Evolutionary conservation across 2,113 vertebrate species (phyloP).

Genomic region (Megalops atlanticus): DNA sequence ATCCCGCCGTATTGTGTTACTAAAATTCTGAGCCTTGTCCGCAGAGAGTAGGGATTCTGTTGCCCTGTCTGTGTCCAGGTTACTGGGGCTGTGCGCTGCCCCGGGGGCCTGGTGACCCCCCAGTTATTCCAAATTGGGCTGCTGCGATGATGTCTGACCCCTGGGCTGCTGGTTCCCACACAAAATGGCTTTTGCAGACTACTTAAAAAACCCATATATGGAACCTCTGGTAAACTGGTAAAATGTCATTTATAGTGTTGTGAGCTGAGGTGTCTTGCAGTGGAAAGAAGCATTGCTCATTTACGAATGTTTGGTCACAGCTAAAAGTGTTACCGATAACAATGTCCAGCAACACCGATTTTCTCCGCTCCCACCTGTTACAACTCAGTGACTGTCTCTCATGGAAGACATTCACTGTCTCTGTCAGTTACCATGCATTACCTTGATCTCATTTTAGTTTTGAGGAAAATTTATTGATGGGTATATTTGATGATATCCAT

Average conservation of each 20-base stretch:
- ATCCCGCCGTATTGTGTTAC: background rate
- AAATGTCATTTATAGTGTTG: background rate
- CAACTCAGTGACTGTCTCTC: background rate
- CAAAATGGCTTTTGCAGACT: background rate
- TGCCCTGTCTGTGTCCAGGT: slow-evolving; percentile 1
- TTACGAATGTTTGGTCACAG: background rate
- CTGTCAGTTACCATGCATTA: background rate
- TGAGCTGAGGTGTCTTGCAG: background rate
- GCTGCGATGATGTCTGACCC: slow-evolving; percentile 30
- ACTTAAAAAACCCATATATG: background rate
- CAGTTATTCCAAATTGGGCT: slow-evolving; percentile 22
- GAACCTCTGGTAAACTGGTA: background rate
- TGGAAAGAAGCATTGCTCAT: background rate
- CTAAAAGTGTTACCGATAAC: background rate
- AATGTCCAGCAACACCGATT: background rate
- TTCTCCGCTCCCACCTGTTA: background rate
- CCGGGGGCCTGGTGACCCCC: slow-evolving; percentile 4
- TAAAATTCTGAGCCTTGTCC: background rate
- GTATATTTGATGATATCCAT: too few species aligned
- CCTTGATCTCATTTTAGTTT: background rate
- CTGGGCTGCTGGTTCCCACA: slow-evolving; percentile 1
- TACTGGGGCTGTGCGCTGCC: slow-evolving; percentile 1
- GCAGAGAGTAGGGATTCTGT: background rate
- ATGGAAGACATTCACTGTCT: background rate
- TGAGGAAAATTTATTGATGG: too few species aligned